Evolutionary conservation across 2,888 invertebrate species (phyloP).

Genomic region (Rhynchonema sp.): DNA sequence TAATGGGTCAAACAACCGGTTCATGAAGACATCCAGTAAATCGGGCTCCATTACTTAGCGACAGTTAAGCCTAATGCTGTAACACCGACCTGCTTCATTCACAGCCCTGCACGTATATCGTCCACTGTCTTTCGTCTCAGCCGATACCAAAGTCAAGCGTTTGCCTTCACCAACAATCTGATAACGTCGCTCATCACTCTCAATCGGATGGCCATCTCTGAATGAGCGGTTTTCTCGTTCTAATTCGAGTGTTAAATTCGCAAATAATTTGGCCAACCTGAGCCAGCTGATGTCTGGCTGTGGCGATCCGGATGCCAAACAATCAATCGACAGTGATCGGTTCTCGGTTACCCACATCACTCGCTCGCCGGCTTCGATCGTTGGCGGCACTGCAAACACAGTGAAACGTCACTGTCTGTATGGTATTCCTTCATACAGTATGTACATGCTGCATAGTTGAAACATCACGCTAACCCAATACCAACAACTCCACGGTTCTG

Average conservation of each 20-base stretch:
- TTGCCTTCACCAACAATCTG: background rate
- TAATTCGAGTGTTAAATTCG: no score
- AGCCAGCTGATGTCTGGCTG: slow-evolving; percentile 38
- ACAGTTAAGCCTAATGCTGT: no score
- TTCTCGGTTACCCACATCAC: slow-evolving; percentile 34
- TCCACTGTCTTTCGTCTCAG: slow-evolving; percentile 22
- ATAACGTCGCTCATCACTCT: background rate
- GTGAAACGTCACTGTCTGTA: no score
- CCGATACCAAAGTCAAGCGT: background rate
- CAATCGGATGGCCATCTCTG: slow-evolving; percentile 9
- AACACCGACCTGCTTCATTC: slow-evolving; percentile 31
- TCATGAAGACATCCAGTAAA: no score
- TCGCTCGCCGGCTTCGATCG: slow-evolving; percentile 23
- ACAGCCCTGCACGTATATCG: slow-evolving; percentile 29
- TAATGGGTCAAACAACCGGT: no score
- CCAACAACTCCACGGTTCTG: slow-evolving; percentile 37
- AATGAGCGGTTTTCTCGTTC: no score
- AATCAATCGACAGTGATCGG: slow-evolving; percentile 36
- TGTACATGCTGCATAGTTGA: no score
- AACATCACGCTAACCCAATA: slow-evolving; percentile 39
- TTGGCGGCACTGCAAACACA: slow-evolving; percentile 32
- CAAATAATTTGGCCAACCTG: slow-evolving; percentile 15
- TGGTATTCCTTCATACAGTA: no score
- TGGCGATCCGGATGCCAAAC: slow-evolving; percentile 37
- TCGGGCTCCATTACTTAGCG: no score